Evolutionary conservation across 1,140 invertebrate species (phyloP).

Genomic region (Melitaea cinxia): DNA sequence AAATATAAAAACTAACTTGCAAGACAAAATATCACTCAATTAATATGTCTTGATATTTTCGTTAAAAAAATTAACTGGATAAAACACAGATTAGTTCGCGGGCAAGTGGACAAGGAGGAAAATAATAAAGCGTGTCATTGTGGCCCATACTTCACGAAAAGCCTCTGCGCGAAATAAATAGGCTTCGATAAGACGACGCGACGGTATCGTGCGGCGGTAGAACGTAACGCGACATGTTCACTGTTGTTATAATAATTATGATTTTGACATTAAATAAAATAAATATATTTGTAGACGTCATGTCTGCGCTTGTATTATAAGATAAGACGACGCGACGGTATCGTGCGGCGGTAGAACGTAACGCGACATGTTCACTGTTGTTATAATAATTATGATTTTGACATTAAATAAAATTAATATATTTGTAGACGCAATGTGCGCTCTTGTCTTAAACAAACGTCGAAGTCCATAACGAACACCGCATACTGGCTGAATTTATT

Average conservation of each 20-base stretch:
- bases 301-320: too few relatives aligned
- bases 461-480: too few relatives aligned
- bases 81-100: background rate
- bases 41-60: background rate
- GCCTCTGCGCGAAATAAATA: constrained; percentile 14
- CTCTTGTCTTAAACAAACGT: too few relatives aligned
- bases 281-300: too few relatives aligned
- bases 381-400: too few relatives aligned
- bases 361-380: background rate
- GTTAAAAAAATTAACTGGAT: background rate
- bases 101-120: background rate
- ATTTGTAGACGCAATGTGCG: too few relatives aligned
- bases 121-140: constrained; percentile 13
- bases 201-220: background rate
- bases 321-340: constrained; percentile 1
- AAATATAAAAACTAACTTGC: background rate
- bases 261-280: too few relatives aligned
- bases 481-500: too few relatives aligned
- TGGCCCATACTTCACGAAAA: background rate
- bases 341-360: background rate
- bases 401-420: too few relatives aligned
- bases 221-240: background rate
- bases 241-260: background rate
- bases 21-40: background rate
- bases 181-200: constrained; percentile 11